Evolutionary conservation across 2,888 invertebrate genomes (phyloP).

Genomic region (Andrena hattorfiana): DNA sequence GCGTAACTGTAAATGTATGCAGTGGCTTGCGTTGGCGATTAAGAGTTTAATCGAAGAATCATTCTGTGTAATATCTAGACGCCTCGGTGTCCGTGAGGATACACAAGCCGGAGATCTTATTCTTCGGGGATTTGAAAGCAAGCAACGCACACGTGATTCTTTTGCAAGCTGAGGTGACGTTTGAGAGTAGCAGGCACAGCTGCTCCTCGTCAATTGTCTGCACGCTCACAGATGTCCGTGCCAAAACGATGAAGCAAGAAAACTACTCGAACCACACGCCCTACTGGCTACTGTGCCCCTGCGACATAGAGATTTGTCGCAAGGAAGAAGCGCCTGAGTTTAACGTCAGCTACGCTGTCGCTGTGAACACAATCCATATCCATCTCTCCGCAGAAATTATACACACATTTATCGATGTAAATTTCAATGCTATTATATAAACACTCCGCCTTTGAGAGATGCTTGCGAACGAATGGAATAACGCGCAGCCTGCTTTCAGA

Average conservation of each 20-base stretch:
- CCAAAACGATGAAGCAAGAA: constrained; percentile 88
- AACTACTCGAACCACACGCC: constrained; percentile 86
- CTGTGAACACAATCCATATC: constrained; percentile 89
- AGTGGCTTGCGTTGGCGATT: background rate
- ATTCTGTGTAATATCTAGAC: constrained; percentile 81
- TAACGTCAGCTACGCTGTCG: constrained; percentile 88
- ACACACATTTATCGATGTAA: constrained; percentile 88
- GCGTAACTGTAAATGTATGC: background rate
- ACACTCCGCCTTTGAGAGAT: background rate
- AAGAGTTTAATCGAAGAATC: constrained; percentile 10
- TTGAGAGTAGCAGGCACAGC: constrained; percentile 90
- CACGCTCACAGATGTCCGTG: constrained; percentile 88
- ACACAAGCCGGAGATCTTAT: constrained; percentile 91
- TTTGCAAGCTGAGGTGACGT: constrained; percentile 89
- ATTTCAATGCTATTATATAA: constrained; percentile 37
- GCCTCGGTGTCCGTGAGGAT: constrained; percentile 90
- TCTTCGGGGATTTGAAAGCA: constrained; percentile 89
- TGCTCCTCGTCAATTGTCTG: constrained; percentile 88
- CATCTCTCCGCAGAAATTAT: constrained; percentile 91
- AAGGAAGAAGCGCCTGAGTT: constrained; percentile 88
- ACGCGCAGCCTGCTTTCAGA: constrained; percentile 81
- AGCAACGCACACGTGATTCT: constrained; percentile 89
- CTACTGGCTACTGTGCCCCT: constrained; percentile 88
- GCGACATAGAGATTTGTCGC: constrained; percentile 90
- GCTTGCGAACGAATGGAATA: background rate